Conservation (phyloP, 2,113 vertebrate species). For the Romanogobio albipinnatus region DNA sequence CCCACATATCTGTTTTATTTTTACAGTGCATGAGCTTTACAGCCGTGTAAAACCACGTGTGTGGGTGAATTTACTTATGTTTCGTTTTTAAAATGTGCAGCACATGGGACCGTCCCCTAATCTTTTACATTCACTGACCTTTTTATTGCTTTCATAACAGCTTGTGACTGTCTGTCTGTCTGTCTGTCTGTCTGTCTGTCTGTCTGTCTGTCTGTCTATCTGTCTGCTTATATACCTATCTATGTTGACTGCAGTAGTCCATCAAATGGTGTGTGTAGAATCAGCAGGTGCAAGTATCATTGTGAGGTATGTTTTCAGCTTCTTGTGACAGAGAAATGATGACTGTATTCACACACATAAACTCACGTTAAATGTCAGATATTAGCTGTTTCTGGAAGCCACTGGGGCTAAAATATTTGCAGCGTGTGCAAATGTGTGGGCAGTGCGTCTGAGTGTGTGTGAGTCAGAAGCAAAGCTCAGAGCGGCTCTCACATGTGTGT, state of each 20-base stretch:
- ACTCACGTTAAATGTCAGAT: slow-evolving; percentile 42
- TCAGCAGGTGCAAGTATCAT: neutral
- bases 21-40: neutral
- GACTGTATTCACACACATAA: slow-evolving; percentile 42
- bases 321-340: neutral
- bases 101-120: neutral
- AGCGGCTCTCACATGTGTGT: slow-evolving; percentile 76
- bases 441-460: slow-evolving; percentile 37
- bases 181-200: neutral
- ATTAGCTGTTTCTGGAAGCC: slow-evolving; percentile 42
- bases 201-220: neutral
- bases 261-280: neutral
- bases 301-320: neutral
- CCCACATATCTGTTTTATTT: neutral
- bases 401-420: slow-evolving; percentile 20
- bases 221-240: neutral
- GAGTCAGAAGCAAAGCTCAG: slow-evolving; percentile 63
- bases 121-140: slow-evolving; percentile 25
- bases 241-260: neutral
- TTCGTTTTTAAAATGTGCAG: neutral
- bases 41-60: slow-evolving; percentile 2
- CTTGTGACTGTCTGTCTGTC: neutral
- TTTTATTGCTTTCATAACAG: neutral
- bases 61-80: slow-evolving; percentile 8
- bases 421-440: slow-evolving; percentile 41